These are phyloP conservation scores for Litocranius walleri DNA, from an alignment of 2,113 vertebrate species.

Conservation along the genomic window DNA sequence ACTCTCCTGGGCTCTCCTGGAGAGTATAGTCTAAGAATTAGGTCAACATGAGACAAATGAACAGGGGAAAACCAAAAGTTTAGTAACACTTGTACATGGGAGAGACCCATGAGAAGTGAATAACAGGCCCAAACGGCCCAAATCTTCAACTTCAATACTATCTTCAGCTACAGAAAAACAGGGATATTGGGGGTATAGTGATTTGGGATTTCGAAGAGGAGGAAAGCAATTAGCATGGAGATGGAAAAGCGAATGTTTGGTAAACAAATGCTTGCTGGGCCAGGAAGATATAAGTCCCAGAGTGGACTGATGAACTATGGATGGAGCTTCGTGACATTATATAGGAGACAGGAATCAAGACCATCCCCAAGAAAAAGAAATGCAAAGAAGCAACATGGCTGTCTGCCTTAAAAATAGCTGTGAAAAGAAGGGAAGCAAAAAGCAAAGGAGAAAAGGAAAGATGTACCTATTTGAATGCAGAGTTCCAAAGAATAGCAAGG, in stretches of 20 bases:
- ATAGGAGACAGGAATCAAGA: neutral
- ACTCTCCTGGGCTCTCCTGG: neutral
- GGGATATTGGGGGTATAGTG: no score
- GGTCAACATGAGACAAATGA: neutral
- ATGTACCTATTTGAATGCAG: neutral
- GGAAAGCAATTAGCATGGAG: neutral
- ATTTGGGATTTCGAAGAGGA: neutral
- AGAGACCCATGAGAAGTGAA: neutral
- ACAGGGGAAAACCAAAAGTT: neutral
- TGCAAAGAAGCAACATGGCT: neutral
- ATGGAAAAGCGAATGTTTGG: neutral
- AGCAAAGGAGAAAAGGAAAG: neutral
- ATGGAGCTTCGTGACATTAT: neutral
- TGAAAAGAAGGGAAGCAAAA: neutral
- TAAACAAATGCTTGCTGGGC: neutral
- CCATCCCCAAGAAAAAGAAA: neutral
- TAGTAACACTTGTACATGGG: neutral
- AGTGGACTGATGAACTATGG: neutral
- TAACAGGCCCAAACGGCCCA: neutral
- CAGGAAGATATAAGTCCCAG: neutral
- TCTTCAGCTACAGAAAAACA: neutral
- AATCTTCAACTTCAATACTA: neutral
- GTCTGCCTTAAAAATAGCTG: neutral
- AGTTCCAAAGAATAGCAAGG: neutral
- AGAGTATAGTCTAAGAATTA: neutral